Percentiles rank a stretch among this genome's conserved stretches.
These are phyloP conservation scores for Muscidifurax raptorellus DNA, from an alignment of 1,140 invertebrate species.

Conservation along the genomic window DNA sequence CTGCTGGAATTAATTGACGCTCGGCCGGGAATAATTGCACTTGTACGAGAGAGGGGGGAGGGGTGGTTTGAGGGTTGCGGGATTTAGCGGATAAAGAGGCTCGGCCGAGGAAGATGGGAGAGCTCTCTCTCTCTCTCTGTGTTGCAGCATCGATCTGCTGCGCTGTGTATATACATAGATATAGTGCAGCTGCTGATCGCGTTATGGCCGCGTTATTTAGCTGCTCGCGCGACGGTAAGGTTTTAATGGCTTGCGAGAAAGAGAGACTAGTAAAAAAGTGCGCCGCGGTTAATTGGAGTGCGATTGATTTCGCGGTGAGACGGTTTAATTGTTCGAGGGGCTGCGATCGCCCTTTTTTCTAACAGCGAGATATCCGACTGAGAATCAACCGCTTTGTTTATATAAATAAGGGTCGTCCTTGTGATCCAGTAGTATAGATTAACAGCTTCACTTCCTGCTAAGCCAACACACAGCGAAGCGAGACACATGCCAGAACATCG, in stretches of 20 bases:
- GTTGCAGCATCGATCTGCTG: neutral
- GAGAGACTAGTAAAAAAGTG: neutral
- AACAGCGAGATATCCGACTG: too few species aligned
- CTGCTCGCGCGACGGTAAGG: neutral
- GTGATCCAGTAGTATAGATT: too few species aligned
- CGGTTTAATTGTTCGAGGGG: neutral
- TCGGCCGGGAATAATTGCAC: slow-evolving; percentile 45
- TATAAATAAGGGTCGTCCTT: too few species aligned
- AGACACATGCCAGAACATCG: neutral
- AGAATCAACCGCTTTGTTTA: neutral
- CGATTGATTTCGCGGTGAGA: slow-evolving; percentile 2
- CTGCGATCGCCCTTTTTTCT: neutral
- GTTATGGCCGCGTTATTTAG: slow-evolving; percentile 38
- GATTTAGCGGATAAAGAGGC: slow-evolving; percentile 44
- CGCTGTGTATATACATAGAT: too few species aligned
- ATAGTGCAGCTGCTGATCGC: neutral
- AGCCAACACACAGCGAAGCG: too few species aligned
- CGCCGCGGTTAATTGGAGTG: neutral
- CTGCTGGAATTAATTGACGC: slow-evolving; percentile 43
- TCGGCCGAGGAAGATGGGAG: neutral
- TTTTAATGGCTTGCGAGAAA: slow-evolving; percentile 32
- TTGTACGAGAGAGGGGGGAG: neutral
- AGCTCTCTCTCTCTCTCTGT: too few species aligned
- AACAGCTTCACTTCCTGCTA: too few species aligned
- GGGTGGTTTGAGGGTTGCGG: neutral